Evolutionary conservation across 1,140 invertebrate species (phyloP).

Genomic region (Alviniconcha marisindica): DNA sequence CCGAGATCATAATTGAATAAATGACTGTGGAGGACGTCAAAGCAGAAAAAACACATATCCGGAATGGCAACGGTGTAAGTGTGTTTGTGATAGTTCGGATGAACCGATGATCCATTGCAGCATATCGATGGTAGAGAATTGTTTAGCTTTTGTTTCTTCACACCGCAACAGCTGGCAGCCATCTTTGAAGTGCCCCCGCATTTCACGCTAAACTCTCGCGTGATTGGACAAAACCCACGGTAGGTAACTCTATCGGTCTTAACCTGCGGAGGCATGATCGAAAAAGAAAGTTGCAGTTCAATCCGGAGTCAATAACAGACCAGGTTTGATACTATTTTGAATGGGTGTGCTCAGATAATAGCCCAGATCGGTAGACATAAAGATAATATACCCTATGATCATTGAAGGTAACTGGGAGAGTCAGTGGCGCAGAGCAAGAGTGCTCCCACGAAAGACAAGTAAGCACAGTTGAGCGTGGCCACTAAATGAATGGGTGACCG

Average conservation of each 20-base stretch:
- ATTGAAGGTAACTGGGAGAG: too few relatives aligned
- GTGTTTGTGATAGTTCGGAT: slow-evolving; percentile 79
- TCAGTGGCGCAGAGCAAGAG: too few relatives aligned
- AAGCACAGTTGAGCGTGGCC: too few relatives aligned
- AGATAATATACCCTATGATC: too few relatives aligned
- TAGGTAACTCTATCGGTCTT: not conserved
- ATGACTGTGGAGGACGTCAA: slow-evolving; percentile 90
- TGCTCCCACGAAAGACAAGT: too few relatives aligned
- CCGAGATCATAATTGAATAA: slow-evolving; percentile 94
- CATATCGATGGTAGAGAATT: slow-evolving; percentile 80
- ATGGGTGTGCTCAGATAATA: too few relatives aligned
- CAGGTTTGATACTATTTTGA: too few relatives aligned
- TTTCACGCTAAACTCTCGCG: slow-evolving; percentile 19
- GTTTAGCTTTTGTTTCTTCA: slow-evolving; percentile 92
- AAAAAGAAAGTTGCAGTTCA: too few relatives aligned
- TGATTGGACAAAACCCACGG: slow-evolving; percentile 12
- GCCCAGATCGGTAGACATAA: too few relatives aligned
- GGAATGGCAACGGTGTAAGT: slow-evolving; percentile 85
- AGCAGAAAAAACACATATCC: slow-evolving; percentile 83
- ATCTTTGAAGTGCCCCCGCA: slow-evolving; percentile 75
- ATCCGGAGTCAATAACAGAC: too few relatives aligned
- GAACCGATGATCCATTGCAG: slow-evolving; percentile 76
- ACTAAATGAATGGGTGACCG: too few relatives aligned
- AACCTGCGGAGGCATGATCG: not conserved
- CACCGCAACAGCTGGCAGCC: slow-evolving; percentile 91